Conservation (phyloP, 2,888 invertebrate genomes). For the Platycheirus albimanus region DNA sequence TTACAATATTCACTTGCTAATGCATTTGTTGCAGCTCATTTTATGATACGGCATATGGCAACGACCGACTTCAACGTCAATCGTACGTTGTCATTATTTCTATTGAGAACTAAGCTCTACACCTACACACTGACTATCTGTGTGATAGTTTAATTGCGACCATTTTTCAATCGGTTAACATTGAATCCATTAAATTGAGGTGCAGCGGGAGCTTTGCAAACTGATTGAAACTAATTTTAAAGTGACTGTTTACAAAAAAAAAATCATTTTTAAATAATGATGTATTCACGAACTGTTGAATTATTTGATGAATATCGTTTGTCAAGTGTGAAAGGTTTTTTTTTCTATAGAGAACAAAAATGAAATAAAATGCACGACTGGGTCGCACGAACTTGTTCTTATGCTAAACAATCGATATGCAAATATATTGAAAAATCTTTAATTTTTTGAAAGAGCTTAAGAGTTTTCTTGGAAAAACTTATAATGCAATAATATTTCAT, state of each 20-base stretch:
- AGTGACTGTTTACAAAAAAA: background rate
- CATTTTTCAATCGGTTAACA: constrained; percentile 54
- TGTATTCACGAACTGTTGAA: background rate
- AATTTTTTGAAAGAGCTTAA: no score
- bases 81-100: background rate
- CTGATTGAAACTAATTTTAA: constrained; percentile 46
- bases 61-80: background rate
- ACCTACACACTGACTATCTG: constrained; percentile 7
- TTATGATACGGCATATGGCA: background rate
- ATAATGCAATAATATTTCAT: no score
- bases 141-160: constrained; percentile 47
- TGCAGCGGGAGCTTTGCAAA: constrained; percentile 18
- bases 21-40: background rate
- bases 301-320: constrained; percentile 9
- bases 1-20: constrained; percentile 48
- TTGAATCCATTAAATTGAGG: constrained; percentile 44
- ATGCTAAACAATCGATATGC: no score
- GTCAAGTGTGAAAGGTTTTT: background rate
- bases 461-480: no score
- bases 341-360: background rate
- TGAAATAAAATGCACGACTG: no score
- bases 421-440: no score
- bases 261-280: no score
- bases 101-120: constrained; percentile 1
- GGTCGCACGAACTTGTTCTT: no score